phyloP scores from a whole-genome alignment of 2,888 invertebrate species.

The Clepsis dumicolana region DNA sequence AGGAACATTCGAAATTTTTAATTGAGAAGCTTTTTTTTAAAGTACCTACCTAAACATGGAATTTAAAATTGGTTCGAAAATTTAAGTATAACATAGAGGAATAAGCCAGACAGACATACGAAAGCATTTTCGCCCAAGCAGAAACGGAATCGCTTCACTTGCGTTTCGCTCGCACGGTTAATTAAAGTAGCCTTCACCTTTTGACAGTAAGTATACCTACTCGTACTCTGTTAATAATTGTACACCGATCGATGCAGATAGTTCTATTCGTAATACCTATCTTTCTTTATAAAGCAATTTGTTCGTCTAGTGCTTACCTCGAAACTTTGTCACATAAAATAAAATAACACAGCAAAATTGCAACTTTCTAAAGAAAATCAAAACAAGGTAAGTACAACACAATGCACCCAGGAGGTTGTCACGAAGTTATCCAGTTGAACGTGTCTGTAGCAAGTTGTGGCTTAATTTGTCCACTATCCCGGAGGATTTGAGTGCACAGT shows the following conservation, averaged over 20 bases:
- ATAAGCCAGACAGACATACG: too few relatives aligned
- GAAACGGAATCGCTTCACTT: too few relatives aligned
- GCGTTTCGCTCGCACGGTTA: too few relatives aligned
- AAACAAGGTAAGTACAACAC: conserved; percentile 6
- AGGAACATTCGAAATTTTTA: too few relatives aligned
- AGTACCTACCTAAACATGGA: too few relatives aligned
- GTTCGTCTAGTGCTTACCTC: not conserved
- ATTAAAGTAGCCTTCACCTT: too few relatives aligned
- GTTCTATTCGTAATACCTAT: not conserved
- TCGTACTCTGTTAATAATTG: too few relatives aligned
- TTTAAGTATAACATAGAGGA: too few relatives aligned
- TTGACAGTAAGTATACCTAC: too few relatives aligned
- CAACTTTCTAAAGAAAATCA: conserved; percentile 9
- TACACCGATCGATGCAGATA: not conserved
- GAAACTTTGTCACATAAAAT: conserved; percentile 8
- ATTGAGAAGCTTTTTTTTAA: too few relatives aligned
- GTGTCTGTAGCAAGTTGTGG: conserved; percentile 24
- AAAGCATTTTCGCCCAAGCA: too few relatives aligned
- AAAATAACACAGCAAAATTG: conserved; percentile 9
- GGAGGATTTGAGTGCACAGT: not conserved
- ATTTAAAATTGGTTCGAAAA: too few relatives aligned
- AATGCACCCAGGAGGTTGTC: conserved; percentile 30
- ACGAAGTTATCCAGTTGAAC: conserved; percentile 28
- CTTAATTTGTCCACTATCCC: conserved; percentile 29
- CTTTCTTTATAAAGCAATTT: not conserved